Evolutionary conservation across 2,888 invertebrate species (phyloP).

Genomic region (Tortricodes alternella): DNA sequence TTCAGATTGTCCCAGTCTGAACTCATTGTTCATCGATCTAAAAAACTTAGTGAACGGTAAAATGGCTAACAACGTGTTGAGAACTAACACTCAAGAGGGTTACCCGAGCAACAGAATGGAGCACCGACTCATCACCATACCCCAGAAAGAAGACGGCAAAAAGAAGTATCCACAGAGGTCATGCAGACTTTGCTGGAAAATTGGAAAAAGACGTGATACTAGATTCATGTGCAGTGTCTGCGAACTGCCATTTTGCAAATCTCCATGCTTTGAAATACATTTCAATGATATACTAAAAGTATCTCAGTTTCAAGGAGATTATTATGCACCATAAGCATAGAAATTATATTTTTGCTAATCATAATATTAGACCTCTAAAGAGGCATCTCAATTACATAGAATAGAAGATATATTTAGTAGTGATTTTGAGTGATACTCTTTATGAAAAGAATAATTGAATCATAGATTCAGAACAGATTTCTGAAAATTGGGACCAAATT

Average conservation of each 20-base stretch:
- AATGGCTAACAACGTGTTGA: constrained; percentile 60
- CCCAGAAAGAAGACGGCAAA: constrained; percentile 81
- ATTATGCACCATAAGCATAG: constrained; percentile 67
- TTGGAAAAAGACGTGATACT: constrained; percentile 75
- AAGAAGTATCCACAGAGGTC: constrained; percentile 80
- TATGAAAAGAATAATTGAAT: constrained; percentile 41
- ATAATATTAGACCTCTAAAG: constrained; percentile 41
- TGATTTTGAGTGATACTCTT: constrained; percentile 10
- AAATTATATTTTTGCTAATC: constrained; percentile 38
- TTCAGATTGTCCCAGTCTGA: constrained; percentile 80
- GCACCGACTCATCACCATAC: constrained; percentile 75
- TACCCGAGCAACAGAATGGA: constrained; percentile 58
- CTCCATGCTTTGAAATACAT: constrained; percentile 78
- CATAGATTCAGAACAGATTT: constrained; percentile 49
- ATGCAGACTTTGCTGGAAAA: constrained; percentile 78
- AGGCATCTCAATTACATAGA: constrained; percentile 42
- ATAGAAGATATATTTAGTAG: constrained; percentile 32
- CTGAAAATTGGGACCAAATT: constrained; percentile 49
- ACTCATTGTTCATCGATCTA: constrained; percentile 77
- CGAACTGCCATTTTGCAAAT: constrained; percentile 77
- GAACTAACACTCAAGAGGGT: constrained; percentile 60
- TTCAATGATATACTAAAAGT: constrained; percentile 74
- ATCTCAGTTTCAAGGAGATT: constrained; percentile 71
- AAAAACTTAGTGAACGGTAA: constrained; percentile 80
- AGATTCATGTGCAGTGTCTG: constrained; percentile 78